Percentiles rank a stretch among this genome's conserved stretches.
Conservation (phyloP, 2,888 invertebrate species). For the Troilus luridus region DNA sequence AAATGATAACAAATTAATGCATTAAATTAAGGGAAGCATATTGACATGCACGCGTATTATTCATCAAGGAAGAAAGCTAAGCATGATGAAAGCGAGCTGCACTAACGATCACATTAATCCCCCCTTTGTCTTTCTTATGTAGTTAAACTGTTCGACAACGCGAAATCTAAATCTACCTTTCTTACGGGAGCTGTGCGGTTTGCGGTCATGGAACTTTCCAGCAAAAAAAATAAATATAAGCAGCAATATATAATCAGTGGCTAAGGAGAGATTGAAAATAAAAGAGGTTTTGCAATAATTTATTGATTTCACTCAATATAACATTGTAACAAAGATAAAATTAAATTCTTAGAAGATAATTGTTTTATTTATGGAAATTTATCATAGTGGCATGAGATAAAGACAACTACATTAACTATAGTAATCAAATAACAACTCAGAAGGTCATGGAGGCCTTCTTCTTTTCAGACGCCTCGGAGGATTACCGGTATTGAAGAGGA, state of each 20-base stretch:
- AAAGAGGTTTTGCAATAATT: neutral
- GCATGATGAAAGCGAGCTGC: slow-evolving; percentile 8
- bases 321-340: neutral
- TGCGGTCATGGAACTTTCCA: neutral
- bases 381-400: no score
- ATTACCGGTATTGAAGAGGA: no score
- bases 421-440: no score
- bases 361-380: no score
- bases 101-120: neutral
- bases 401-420: no score
- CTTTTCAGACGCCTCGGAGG: no score
- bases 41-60: neutral
- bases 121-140: neutral
- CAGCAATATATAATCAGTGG: neutral
- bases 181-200: slow-evolving; percentile 2
- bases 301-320: neutral
- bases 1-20: no score
- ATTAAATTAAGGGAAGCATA: neutral
- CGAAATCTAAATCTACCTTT: neutral
- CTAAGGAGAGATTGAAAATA: neutral
- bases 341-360: no score
- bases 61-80: neutral
- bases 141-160: neutral
- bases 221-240: neutral
- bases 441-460: no score